These are phyloP conservation scores for Clarias macrocephalus DNA, from an alignment of 2,113 vertebrate species.

Conservation along the genomic window DNA sequence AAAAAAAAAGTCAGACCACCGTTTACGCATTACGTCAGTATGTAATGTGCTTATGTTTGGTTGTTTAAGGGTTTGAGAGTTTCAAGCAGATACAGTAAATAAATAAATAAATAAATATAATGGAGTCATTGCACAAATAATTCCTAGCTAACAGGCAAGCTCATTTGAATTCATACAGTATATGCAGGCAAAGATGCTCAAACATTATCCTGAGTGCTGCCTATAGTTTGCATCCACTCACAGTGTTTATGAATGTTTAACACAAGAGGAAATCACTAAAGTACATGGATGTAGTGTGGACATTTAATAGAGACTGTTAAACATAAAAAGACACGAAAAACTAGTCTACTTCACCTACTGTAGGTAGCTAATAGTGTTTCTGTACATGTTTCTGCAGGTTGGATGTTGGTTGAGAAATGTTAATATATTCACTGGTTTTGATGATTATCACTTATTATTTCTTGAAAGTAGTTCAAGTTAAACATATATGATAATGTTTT, in stretches of 20 bases:
- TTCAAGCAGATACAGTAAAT: neutral
- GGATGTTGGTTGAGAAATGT: neutral
- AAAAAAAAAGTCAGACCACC: neutral
- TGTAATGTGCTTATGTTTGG: neutral
- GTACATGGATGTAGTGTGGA: neutral
- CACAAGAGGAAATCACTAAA: neutral
- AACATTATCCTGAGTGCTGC: neutral
- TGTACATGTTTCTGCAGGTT: neutral
- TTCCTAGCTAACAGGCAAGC: neutral
- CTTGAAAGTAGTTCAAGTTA: neutral
- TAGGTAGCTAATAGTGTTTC: neutral
- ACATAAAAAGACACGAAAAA: neutral
- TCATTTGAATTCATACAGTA: neutral
- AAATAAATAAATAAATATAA: neutral
- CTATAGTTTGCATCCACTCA: neutral
- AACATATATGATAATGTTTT: neutral
- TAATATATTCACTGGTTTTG: neutral
- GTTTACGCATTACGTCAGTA: neutral
- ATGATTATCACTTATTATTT: neutral
- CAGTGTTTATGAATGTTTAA: neutral
- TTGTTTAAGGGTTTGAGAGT: neutral
- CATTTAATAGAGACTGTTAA: neutral
- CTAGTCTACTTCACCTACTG: neutral
- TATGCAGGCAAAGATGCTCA: neutral
- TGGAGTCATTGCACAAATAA: neutral